These are phyloP conservation scores for Drosophila dives DNA, from an alignment of 2,888 invertebrate species.

Conservation along the genomic window DNA sequence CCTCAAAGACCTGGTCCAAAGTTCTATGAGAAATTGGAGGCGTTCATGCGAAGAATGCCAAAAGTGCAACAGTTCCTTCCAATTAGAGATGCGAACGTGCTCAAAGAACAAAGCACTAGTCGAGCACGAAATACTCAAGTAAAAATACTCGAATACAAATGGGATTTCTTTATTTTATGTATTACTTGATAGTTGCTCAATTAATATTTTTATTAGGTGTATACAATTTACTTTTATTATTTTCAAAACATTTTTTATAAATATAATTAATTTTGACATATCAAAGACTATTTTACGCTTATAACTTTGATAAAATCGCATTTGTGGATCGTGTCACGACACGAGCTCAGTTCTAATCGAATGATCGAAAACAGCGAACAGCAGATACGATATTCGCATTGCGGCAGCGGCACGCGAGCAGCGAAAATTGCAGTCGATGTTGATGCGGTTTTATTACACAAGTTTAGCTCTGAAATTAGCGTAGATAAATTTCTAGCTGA, in stretches of 20 bases:
- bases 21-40: conserved; percentile 65
- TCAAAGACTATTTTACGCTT: neutral
- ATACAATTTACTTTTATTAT: neutral
- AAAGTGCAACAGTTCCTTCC: conserved; percentile 24
- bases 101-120: neutral
- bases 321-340: neutral
- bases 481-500: conserved; percentile 75
- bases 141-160: neutral
- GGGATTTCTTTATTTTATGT: rapidly evolving
- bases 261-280: too few relatives aligned
- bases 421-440: conserved; percentile 69
- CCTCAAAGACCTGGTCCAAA: conserved; percentile 22
- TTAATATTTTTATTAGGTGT: neutral
- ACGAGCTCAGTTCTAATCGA: neutral
- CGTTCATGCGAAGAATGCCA: conserved; percentile 62
- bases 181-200: neutral
- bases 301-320: neutral
- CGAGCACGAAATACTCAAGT: neutral
- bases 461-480: conserved; percentile 81
- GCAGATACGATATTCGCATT: conserved; percentile 37
- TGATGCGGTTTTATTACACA: conserved; percentile 78
- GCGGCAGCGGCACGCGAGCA: conserved; percentile 69
- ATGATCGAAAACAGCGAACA: conserved; percentile 2
- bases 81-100: neutral
- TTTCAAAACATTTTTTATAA: too few relatives aligned